These are phyloP conservation scores for Paramormyrops kingsleyae DNA, from an alignment of 2,113 vertebrate genomes.

Conservation along the genomic window DNA sequence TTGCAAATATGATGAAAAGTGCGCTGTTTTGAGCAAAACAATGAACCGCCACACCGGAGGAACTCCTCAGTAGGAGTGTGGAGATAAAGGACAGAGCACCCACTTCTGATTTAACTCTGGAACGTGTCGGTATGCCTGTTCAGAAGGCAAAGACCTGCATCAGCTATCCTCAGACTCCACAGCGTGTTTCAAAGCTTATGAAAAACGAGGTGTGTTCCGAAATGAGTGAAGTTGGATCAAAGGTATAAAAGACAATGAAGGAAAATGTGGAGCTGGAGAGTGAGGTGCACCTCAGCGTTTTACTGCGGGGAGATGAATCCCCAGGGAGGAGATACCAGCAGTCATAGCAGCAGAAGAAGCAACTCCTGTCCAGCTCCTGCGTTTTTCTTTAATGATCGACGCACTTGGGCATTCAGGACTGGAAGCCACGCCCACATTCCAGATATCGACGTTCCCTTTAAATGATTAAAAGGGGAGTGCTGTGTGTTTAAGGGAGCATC, in stretches of 20 bases:
- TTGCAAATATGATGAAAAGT: not conserved
- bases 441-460: conserved; percentile 31
- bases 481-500: conserved; percentile 25
- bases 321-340: not conserved
- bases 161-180: not conserved
- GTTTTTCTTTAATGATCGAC: conserved; percentile 4
- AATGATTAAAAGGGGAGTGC: conserved; percentile 27
- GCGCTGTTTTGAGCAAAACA: not conserved
- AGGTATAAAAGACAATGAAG: not conserved
- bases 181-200: not conserved
- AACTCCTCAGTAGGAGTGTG: not conserved
- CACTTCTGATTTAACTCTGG: not conserved
- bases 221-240: conserved; percentile 7
- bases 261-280: not conserved
- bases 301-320: not conserved
- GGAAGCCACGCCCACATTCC: conserved; percentile 6
- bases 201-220: not conserved
- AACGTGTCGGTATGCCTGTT: not conserved
- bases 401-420: not conserved
- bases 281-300: not conserved
- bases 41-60: not conserved
- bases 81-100: not conserved
- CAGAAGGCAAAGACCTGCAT: not conserved
- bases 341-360: not conserved
- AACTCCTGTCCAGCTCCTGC: not conserved